These are phyloP conservation scores for Microdon myrmicae DNA, from an alignment of 2,888 invertebrate genomes.

Conservation along the genomic window DNA sequence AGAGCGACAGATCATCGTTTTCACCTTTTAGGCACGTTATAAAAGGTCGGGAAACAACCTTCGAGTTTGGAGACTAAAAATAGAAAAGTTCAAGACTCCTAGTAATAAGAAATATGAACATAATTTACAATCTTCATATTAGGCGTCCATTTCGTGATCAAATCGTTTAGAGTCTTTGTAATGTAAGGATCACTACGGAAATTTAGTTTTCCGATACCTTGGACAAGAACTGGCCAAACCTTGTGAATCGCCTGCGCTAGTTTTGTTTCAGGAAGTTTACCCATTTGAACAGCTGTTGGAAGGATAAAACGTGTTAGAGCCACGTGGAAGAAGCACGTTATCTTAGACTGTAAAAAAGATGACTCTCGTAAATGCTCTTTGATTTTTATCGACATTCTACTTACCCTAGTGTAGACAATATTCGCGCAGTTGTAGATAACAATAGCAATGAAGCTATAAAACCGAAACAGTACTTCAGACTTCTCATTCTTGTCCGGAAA, in stretches of 20 bases:
- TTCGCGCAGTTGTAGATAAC: slow-evolving; percentile 64
- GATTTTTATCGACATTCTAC: slow-evolving; percentile 16
- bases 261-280: slow-evolving; percentile 65
- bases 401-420: slow-evolving; percentile 62
- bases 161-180: slow-evolving; percentile 67
- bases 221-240: slow-evolving; percentile 69
- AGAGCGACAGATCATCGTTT: slow-evolving; percentile 57
- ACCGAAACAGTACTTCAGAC: slow-evolving; percentile 60
- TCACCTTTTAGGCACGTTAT: slow-evolving; percentile 59
- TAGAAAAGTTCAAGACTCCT: neutral
- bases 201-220: slow-evolving; percentile 68
- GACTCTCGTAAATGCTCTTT: neutral
- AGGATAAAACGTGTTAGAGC: slow-evolving; percentile 69
- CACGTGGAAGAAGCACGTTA: slow-evolving; percentile 68
- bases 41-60: slow-evolving; percentile 63
- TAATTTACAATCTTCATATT: slow-evolving; percentile 60
- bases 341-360: slow-evolving; percentile 48
- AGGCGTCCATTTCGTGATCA: slow-evolving; percentile 67
- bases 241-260: slow-evolving; percentile 68
- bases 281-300: slow-evolving; percentile 68
- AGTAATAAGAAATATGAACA: neutral
- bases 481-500: slow-evolving; percentile 58
- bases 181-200: slow-evolving; percentile 68
- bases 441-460: slow-evolving; percentile 65
- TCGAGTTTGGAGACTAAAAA: slow-evolving; percentile 57